phyloP scores from a whole-genome alignment of 2,888 invertebrate species.

The Gryllus longicercus region DNA sequence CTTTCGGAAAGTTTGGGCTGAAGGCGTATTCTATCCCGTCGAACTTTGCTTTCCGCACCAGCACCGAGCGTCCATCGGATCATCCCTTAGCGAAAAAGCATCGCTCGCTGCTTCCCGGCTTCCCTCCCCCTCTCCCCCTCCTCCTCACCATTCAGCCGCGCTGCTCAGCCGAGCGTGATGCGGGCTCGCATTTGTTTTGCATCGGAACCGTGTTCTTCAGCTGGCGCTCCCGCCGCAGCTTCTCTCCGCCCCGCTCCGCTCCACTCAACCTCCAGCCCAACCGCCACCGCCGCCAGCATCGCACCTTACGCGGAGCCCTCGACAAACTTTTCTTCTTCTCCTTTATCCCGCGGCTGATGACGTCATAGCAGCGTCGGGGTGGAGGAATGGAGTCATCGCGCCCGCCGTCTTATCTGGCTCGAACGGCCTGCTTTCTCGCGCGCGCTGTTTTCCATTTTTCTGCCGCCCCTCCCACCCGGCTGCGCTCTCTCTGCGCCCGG shows the following conservation, averaged over 20 bases:
- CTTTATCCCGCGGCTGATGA: neutral
- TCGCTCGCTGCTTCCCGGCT: neutral
- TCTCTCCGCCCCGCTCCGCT: neutral
- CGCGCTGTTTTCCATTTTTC: slow-evolving; percentile 17
- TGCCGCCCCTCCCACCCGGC: neutral
- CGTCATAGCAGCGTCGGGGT: neutral
- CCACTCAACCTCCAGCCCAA: neutral
- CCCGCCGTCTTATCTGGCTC: neutral
- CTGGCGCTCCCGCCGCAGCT: neutral
- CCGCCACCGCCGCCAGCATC: neutral
- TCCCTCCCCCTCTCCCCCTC: no score
- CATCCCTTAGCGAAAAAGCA: neutral
- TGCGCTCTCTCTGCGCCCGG: no score
- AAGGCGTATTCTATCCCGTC: neutral
- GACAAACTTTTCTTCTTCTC: slow-evolving; percentile 10
- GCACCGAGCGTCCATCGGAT: neutral
- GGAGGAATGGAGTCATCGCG: slow-evolving; percentile 9
- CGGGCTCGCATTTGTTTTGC: neutral
- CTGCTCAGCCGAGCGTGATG: neutral
- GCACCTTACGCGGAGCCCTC: neutral
- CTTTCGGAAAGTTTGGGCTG: neutral
- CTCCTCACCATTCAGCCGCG: no score
- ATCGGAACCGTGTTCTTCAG: neutral
- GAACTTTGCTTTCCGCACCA: neutral
- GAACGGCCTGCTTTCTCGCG: neutral